Evolutionary conservation across 1,140 invertebrate species (phyloP).

Genomic region (Hylaeus anthracinus): DNA sequence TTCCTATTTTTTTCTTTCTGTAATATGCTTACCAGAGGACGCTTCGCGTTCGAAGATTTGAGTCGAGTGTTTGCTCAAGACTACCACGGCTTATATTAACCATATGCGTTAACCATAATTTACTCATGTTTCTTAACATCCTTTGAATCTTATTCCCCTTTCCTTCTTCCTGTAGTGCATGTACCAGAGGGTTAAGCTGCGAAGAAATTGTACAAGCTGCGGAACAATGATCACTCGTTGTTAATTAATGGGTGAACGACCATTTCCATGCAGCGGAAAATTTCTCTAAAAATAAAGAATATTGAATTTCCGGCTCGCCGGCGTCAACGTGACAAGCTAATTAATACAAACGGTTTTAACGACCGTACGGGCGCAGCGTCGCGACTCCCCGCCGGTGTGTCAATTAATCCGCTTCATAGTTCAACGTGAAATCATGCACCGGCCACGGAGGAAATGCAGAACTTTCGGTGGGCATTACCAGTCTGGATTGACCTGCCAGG

Average conservation of each 20-base stretch:
- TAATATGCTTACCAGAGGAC: too few species aligned
- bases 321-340: conserved; percentile 36
- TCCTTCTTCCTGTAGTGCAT: too few species aligned
- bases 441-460: not conserved
- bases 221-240: too few species aligned
- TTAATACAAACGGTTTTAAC: conserved; percentile 49
- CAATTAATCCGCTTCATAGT: conserved; percentile 39
- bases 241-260: not conserved
- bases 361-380: conserved; percentile 1
- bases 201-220: not conserved
- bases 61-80: too few species aligned
- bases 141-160: too few species aligned
- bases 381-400: not conserved
- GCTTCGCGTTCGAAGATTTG: too few species aligned
- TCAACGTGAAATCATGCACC: conserved; percentile 25
- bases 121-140: too few species aligned
- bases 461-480: conserved; percentile 14
- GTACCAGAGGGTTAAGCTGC: not conserved
- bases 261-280: not conserved
- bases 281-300: conserved; percentile 1
- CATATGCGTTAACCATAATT: too few species aligned
- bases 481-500: not conserved
- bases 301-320: conserved; percentile 23
- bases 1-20: too few species aligned
- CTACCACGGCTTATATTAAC: too few species aligned